Base-by-base conservation (phyloP, 2,113 vertebrate genomes). In the Typhlomys cinereus region DNA sequence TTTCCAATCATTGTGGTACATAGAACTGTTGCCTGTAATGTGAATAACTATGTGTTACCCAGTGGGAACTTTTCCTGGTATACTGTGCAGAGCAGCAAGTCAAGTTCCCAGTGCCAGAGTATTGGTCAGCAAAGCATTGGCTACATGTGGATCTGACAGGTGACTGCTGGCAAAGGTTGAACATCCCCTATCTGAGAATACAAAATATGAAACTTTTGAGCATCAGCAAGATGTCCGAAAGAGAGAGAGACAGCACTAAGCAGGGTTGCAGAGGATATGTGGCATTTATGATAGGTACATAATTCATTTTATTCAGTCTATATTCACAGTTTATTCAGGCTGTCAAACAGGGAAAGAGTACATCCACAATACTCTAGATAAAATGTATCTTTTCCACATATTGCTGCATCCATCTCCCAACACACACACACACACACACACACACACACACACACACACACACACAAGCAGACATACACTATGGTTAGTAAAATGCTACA, bases 21-120 rank as follows among this genome's bases (percentile, higher is more conserved):
- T 1, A 36, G 34, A 50, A 12, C 39, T 39, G 50, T 9, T 66
- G 4, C 11, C n/a, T 75, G 5, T 64, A 17, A 27, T 36, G 13
- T 50, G 5, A 52, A 23, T 21, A 64, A 29, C 8, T 61, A 31
- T 4, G 1, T 31, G 2, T 62, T 8, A 29, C 9, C 31, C 39
- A 62, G 57, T 14, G 25, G 44, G 59, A 14, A 23, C 44, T 62
- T 64, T 27, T 46, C 13, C 4, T 87, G 23, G 29, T 62, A 48
- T 17, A 50, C 57, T 31, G 15, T 31, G 59, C 15, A 34, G 18
- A 64, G 36, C 29, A 23, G 17, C 31, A 34, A 31, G 34, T 15
- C 29, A 34, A 27, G 4, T 2, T 12, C 17, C 15, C 6, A 31
- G 1, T 8, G 2, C 46, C 15, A 50, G 4, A 13, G 5, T 1